Conservation (phyloP, 2,888 invertebrate species). For the Leptothorax acervorum region DNA sequence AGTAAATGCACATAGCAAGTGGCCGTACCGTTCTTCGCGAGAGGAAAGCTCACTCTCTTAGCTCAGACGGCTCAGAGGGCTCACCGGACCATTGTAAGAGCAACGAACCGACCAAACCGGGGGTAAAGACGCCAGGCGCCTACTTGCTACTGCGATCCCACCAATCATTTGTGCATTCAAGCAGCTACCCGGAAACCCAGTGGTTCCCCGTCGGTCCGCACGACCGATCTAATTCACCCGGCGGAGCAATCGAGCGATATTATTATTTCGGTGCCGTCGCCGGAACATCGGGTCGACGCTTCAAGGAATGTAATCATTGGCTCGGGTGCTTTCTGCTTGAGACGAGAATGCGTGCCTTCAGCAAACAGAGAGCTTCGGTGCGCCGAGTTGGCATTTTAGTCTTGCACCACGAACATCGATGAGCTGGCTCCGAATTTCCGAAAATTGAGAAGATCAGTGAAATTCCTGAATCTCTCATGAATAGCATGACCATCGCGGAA, state of each 20-base stretch:
- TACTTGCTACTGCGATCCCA: slow-evolving; percentile 73
- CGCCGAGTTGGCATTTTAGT: slow-evolving; percentile 25
- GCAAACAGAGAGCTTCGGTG: slow-evolving; percentile 24
- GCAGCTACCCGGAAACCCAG: slow-evolving; percentile 68
- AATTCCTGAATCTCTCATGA: not conserved
- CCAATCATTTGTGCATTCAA: slow-evolving; percentile 76
- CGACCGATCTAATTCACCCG: slow-evolving; percentile 71
- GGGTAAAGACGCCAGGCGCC: slow-evolving; percentile 73
- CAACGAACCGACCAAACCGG: slow-evolving; percentile 74
- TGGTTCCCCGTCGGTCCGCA: slow-evolving; percentile 73
- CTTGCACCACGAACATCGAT: not conserved
- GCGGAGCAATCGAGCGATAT: slow-evolving; percentile 73
- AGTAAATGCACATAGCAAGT: slow-evolving; percentile 63
- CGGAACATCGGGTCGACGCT: slow-evolving; percentile 76
- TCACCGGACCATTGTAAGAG: slow-evolving; percentile 71
- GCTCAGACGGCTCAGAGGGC: slow-evolving; percentile 61
- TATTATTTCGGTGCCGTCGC: slow-evolving; percentile 79
- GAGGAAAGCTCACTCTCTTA: slow-evolving; percentile 63
- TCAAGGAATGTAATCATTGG: slow-evolving; percentile 78
- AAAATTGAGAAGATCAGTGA: slow-evolving; percentile 8
- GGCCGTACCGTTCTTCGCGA: slow-evolving; percentile 23
- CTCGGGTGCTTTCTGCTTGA: slow-evolving; percentile 54
- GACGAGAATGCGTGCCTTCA: slow-evolving; percentile 48
- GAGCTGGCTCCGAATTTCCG: slow-evolving; percentile 4
- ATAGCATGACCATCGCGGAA: not conserved